These are phyloP conservation scores for Leptopterna dolabrata DNA, from an alignment of 2,888 invertebrate species.

Conservation along the genomic window DNA sequence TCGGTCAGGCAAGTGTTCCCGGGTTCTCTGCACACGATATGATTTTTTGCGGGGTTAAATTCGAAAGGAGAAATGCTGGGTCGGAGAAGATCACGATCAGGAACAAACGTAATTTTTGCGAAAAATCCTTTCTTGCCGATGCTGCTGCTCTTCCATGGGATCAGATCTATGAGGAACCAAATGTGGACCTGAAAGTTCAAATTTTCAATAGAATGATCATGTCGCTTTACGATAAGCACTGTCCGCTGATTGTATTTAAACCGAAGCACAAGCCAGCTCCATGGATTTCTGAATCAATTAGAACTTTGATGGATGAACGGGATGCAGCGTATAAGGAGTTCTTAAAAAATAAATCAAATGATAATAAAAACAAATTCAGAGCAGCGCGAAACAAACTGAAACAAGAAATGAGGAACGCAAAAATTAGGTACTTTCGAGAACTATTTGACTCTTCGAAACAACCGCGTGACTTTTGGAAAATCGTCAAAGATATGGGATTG, in stretches of 20 bases:
- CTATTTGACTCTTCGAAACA: not conserved
- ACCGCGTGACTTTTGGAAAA: not conserved
- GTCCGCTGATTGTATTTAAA: not conserved
- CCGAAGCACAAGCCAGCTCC: not conserved
- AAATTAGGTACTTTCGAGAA: not conserved
- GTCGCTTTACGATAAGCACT: not conserved
- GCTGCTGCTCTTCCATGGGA: not conserved
- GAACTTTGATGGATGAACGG: not conserved
- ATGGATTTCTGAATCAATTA: too few relatives aligned
- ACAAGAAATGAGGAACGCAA: not conserved
- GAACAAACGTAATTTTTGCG: not conserved
- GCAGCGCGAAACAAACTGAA: not conserved
- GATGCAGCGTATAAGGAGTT: not conserved
- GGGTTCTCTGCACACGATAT: not conserved
- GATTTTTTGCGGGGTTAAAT: not conserved
- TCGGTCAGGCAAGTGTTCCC: not conserved
- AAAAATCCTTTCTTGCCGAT: not conserved
- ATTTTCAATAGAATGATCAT: not conserved
- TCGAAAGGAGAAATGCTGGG: not conserved
- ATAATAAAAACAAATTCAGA: too few relatives aligned
- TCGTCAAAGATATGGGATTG: not conserved
- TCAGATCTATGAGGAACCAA: not conserved
- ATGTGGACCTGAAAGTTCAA: not conserved
- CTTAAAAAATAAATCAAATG: too few relatives aligned
- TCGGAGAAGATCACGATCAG: not conserved